A percentile compares a stretch with the other conserved stretches of the same genome.
phyloP scores from a whole-genome alignment of 2,113 vertebrate genomes.

The Tinamus guttatus region DNA sequence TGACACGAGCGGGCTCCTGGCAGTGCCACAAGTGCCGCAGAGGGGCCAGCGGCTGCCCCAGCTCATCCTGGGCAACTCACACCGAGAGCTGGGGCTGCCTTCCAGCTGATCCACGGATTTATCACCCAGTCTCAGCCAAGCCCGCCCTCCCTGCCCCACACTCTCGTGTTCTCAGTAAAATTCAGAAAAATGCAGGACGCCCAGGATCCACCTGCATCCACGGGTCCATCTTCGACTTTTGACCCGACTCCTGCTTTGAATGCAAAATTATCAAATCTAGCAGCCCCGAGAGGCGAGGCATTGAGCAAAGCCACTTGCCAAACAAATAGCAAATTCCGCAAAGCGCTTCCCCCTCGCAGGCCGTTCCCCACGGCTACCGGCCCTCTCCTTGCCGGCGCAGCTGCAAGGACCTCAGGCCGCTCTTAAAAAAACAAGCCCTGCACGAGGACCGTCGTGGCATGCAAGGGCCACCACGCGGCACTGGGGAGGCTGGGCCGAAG shows the following conservation, averaged over 20 bases:
- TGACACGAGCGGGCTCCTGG: not conserved
- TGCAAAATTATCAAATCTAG: not conserved
- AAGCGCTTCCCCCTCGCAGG: not conserved
- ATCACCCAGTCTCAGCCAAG: not conserved
- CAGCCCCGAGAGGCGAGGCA: not conserved
- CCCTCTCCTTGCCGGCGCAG: too few relatives aligned
- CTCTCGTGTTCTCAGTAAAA: not conserved
- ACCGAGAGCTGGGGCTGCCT: not conserved
- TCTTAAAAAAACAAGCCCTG: not conserved
- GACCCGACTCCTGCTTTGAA: not conserved
- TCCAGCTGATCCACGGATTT: not conserved
- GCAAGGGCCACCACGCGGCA: not conserved
- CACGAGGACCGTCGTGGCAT: accelerated
- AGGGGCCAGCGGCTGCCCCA: too few relatives aligned
- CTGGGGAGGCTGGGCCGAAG: not conserved
- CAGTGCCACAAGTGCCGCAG: not conserved
- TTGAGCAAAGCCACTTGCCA: not conserved
- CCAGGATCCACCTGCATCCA: not conserved
- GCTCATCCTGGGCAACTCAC: not conserved
- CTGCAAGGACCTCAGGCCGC: not conserved
- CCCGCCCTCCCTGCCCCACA: not conserved
- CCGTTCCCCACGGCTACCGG: too few relatives aligned
- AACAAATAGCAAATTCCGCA: not conserved
- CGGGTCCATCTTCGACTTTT: not conserved
- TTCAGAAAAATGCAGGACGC: not conserved